Conservation (phyloP, 2,113 vertebrate species). For the Lophotis ruficrista region DNA sequence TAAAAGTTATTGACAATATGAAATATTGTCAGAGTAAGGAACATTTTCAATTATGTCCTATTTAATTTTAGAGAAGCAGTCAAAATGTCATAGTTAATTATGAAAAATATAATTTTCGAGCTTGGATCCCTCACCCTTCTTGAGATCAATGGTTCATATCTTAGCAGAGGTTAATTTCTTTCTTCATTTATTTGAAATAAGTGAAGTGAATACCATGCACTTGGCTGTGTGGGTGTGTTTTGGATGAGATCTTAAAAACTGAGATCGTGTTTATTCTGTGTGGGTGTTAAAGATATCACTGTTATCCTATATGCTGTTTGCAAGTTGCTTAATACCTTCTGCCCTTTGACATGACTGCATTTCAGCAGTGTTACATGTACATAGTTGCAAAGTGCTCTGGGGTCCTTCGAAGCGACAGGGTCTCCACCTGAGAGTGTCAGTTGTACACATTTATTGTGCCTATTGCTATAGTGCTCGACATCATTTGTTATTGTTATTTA, state of each 20-base stretch:
- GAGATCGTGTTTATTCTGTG: constrained; percentile 23
- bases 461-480: neutral
- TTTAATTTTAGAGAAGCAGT: constrained; percentile 10
- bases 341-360: neutral
- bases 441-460: neutral
- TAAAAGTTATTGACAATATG: neutral
- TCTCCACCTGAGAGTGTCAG: neutral
- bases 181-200: neutral
- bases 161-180: neutral
- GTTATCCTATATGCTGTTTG: neutral
- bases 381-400: neutral
- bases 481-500: neutral
- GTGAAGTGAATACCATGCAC: neutral
- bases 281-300: constrained; percentile 12
- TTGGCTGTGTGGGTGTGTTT: constrained; percentile 18
- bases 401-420: neutral
- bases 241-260: constrained; percentile 11
- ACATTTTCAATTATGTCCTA: neutral
- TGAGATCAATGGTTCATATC: accelerated
- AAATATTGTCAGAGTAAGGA: neutral
- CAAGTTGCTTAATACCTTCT: neutral
- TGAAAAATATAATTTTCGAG: neutral
- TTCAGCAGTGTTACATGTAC: neutral
- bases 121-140: neutral
- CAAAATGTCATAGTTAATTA: constrained; percentile 6